Evolutionary conservation across 2,888 invertebrate species (phyloP).

Genomic region (Drosophila cognata): DNA sequence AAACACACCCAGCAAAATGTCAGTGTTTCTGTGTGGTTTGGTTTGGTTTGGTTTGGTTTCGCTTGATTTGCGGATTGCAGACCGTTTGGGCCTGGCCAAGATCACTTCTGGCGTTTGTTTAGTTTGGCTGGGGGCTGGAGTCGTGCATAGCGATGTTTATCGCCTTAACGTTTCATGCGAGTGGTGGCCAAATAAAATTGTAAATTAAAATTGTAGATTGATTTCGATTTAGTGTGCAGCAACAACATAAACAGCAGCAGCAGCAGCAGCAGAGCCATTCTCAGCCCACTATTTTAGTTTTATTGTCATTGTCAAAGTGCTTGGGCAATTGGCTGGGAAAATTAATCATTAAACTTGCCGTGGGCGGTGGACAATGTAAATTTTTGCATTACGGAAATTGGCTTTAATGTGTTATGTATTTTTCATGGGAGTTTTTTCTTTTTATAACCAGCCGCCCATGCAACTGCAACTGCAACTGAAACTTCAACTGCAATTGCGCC

Average conservation of each 20-base stretch:
- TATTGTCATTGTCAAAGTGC: slow-evolving; percentile 47
- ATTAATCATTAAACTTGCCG: slow-evolving; percentile 73
- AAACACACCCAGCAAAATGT: slow-evolving; percentile 73
- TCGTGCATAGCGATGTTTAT: slow-evolving; percentile 71
- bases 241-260: not conserved
- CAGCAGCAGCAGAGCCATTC: slow-evolving; percentile 20
- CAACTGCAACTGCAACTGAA: slow-evolving; percentile 27
- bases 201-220: slow-evolving; percentile 73
- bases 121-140: slow-evolving; percentile 27
- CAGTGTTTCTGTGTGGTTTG: slow-evolving; percentile 45
- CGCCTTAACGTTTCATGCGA: slow-evolving; percentile 60
- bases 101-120: slow-evolving; percentile 59
- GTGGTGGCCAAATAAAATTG: slow-evolving; percentile 68
- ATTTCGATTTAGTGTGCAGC: slow-evolving; percentile 58
- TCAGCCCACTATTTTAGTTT: slow-evolving; percentile 52
- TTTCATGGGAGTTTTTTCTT: slow-evolving; percentile 57
- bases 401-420: slow-evolving; percentile 47
- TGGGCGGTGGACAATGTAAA: slow-evolving; percentile 52
- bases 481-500: slow-evolving; percentile 30
- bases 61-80: slow-evolving; percentile 17
- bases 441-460: slow-evolving; percentile 37
- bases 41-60: slow-evolving; percentile 36
- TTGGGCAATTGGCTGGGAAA: slow-evolving; percentile 68
- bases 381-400: slow-evolving; percentile 64
- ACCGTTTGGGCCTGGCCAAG: slow-evolving; percentile 62